Conservation (phyloP, 2,797 vertebrate species). For the Sebastes cheni region DNA sequence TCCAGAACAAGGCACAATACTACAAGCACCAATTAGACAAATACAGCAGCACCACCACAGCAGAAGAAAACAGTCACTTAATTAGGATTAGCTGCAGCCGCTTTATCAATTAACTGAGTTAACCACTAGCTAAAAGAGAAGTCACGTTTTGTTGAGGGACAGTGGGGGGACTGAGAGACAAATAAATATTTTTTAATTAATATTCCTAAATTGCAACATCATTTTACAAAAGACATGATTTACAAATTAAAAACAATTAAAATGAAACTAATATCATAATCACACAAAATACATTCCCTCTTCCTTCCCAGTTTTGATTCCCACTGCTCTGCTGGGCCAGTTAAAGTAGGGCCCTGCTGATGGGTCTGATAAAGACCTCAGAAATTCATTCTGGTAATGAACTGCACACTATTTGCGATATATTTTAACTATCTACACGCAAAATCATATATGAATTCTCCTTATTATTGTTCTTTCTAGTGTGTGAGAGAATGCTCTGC, state of each 20-base stretch:
- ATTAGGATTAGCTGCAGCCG: constrained; percentile 8
- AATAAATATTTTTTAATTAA: constrained; percentile 2
- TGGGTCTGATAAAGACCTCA: neutral
- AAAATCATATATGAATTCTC: neutral
- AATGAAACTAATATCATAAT: constrained; percentile 9
- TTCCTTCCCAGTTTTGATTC: neutral
- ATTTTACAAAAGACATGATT: constrained; percentile 9
- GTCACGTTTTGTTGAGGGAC: neutral
- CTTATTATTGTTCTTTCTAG: neutral
- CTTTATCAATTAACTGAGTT: neutral
- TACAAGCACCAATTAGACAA: neutral
- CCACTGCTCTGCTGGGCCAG: neutral
- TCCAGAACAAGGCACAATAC: neutral
- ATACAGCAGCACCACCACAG: neutral
- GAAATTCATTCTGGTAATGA: neutral
- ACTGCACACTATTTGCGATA: neutral
- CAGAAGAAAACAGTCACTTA: neutral
- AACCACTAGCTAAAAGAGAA: neutral
- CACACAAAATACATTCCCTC: neutral
- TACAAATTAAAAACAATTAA: constrained; percentile 18
- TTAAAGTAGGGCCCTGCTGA: neutral
- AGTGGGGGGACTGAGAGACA: neutral
- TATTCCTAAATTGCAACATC: neutral
- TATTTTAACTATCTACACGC: neutral
- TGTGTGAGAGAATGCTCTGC: neutral